Evolutionary conservation across 2,797 vertebrate species (phyloP), one percentile per base, ranked within the genome.

Genomic region (Phylloscopus collybita): DNA sequence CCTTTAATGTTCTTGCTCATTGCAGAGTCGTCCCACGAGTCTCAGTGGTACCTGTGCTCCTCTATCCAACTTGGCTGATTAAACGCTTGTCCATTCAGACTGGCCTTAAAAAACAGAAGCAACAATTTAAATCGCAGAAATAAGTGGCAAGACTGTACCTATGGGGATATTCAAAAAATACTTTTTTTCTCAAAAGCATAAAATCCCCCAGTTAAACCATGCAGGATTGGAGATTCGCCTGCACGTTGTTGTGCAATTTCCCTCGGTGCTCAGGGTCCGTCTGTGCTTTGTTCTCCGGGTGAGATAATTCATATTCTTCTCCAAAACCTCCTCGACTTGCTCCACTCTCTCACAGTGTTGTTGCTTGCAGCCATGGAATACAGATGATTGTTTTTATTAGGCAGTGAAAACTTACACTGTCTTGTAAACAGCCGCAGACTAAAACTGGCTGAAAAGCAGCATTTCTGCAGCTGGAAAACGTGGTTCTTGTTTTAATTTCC

Each of bases 371-470:
- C 79, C 92, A 73, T 22, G 13, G 84, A 92, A 82, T 90, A 78
- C 84, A 88, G 78, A 94, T 64, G 74, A 84, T 75, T 88, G 82
- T 76, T 90, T 96, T 95, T 93, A 94, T 78, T 83, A 76, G 76
- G 64, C 79, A 40, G 59, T 72, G 93, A 76, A 88, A 81, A 83
- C 50, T 51, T 80, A 51, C 2, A 23, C 49, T 78, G 62, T 23
- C 81, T 90, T 72, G 5, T 94, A 95, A 93, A 94, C 85, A 91
- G 67, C 47, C 32, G 15, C 81, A 79, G 73, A 78, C 65, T 61
- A 30, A 86, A 69, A 32, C 61, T 56, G 86, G 62, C 86, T 94
- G 83, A 83, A 72, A 72, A 93, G 10, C 60, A n/a, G 72, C 26
- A 8, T 54, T 42, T 84, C 53, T 84, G 86, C 72, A 80, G 70